Evolutionary conservation across 2,797 vertebrate species (phyloP).

Genomic region (Gambusia yucatana): DNA sequence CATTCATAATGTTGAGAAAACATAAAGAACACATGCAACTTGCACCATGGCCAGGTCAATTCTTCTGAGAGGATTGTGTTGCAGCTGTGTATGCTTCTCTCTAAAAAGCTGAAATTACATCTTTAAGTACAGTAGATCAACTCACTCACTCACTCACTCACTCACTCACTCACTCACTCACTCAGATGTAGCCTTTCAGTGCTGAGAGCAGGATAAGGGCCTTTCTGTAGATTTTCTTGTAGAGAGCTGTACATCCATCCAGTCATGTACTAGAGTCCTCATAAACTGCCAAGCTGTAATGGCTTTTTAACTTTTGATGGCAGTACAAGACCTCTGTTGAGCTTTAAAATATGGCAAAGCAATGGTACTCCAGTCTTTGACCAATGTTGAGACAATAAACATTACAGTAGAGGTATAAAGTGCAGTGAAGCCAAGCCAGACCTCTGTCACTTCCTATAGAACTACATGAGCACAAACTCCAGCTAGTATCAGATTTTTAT

Average conservation of each 20-base stretch:
- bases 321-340: slow-evolving; percentile 12
- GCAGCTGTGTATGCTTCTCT: slow-evolving; percentile 56
- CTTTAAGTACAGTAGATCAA: slow-evolving; percentile 52
- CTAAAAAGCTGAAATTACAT: slow-evolving; percentile 62
- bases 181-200: slow-evolving; percentile 54
- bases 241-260: slow-evolving; percentile 35
- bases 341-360: slow-evolving; percentile 9
- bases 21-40: slow-evolving; percentile 38
- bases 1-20: slow-evolving; percentile 48
- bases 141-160: slow-evolving; percentile 8
- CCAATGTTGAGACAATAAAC: slow-evolving; percentile 54
- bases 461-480: slow-evolving; percentile 4
- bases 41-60: slow-evolving; percentile 50
- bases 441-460: slow-evolving; percentile 39
- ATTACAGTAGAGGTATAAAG: slow-evolving; percentile 44
- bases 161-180: slow-evolving; percentile 12
- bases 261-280: not conserved
- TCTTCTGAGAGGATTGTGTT: slow-evolving; percentile 73
- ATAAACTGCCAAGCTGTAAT: not conserved
- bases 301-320: slow-evolving; percentile 17
- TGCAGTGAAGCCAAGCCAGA: slow-evolving; percentile 42
- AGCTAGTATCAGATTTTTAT: slow-evolving; percentile 51
- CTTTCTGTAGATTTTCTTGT: slow-evolving; percentile 58
- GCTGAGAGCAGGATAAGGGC: slow-evolving; percentile 43
- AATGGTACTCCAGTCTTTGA: slow-evolving; percentile 24